phyloP scores from a whole-genome alignment of 2,113 vertebrate genomes.

The Ia io region DNA sequence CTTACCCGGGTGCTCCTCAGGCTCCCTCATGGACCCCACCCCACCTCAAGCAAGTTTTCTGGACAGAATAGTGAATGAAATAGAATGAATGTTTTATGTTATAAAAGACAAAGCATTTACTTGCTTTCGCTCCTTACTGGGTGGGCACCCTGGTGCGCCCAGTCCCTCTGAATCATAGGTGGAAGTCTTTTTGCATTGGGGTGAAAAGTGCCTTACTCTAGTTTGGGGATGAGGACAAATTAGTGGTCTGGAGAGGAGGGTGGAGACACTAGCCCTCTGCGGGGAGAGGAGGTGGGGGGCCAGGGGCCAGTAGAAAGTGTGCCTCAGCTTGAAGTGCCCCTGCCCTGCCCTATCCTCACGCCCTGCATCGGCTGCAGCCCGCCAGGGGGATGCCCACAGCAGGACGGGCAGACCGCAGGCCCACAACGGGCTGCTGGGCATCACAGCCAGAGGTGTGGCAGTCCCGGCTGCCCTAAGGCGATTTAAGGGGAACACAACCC shows the following conservation, averaged over 20 bases:
- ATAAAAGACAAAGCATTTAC: neutral
- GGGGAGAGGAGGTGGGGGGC: too few relatives aligned
- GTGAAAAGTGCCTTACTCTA: neutral
- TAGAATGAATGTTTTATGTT: neutral
- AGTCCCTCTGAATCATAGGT: neutral
- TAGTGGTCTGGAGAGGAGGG: neutral
- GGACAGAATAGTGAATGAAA: neutral
- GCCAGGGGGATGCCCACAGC: accelerated
- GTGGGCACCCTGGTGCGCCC: neutral
- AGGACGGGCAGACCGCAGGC: accelerated
- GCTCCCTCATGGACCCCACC: neutral
- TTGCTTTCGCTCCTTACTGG: neutral
- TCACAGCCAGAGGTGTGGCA: accelerated
- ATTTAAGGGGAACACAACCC: neutral
- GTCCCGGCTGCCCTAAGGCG: accelerated
- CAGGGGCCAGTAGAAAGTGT: neutral
- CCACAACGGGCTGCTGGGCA: accelerated
- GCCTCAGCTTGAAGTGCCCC: neutral
- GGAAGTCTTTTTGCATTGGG: neutral
- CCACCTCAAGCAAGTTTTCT: neutral
- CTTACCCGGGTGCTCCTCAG: neutral
- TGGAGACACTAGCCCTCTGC: neutral
- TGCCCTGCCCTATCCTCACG: too few relatives aligned
- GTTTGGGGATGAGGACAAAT: too few relatives aligned
- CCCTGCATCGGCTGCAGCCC: neutral